phyloP scores from a whole-genome alignment of 2,797 vertebrate species.

The Scolopax rusticola region DNA sequence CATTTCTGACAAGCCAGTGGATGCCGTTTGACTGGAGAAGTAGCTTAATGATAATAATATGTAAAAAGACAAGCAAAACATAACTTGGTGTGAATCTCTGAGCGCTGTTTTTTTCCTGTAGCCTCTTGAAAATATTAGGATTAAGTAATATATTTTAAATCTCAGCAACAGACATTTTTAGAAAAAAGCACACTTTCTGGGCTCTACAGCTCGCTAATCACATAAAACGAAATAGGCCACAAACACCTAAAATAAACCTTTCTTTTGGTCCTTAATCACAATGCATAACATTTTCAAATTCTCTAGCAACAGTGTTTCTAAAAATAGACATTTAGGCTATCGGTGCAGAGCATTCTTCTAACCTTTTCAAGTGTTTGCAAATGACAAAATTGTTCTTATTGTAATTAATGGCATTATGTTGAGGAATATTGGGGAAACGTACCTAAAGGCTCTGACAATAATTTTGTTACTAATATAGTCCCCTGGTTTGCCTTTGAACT shows the following conservation, averaged over 20 bases:
- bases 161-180: not conserved
- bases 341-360: constrained; percentile 61
- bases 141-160: constrained; percentile 3
- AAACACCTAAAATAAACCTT: not conserved
- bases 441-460: constrained; percentile 75
- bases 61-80: constrained; percentile 41
- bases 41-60: constrained; percentile 51
- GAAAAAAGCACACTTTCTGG: not conserved
- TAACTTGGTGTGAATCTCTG: constrained; percentile 10
- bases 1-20: constrained; percentile 66
- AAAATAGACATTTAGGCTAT: constrained; percentile 31
- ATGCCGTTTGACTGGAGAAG: constrained; percentile 62
- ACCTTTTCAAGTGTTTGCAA: constrained; percentile 53
- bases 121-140: not conserved
- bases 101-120: not conserved
- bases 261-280: not conserved
- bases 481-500: constrained; percentile 81
- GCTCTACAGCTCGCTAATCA: not conserved
- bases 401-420: constrained; percentile 72
- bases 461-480: constrained; percentile 82
- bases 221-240: not conserved
- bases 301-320: constrained; percentile 10
- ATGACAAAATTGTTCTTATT: constrained; percentile 69
- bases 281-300: not conserved
- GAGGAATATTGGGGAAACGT: constrained; percentile 67